These are phyloP conservation scores for Bombyx mori DNA, from an alignment of 1,140 invertebrate species.

Conservation along the genomic window DNA sequence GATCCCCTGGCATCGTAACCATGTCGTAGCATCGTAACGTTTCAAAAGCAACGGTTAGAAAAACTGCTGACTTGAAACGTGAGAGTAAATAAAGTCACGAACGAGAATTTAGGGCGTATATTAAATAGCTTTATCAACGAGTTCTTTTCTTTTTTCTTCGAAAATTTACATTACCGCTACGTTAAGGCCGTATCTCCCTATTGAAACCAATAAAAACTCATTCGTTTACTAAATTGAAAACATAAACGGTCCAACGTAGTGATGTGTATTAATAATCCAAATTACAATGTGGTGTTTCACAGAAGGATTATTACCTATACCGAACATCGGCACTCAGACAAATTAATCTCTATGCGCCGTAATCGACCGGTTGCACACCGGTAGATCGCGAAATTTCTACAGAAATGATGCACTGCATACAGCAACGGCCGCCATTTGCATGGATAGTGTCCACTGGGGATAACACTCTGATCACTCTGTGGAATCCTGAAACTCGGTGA, in stretches of 20 bases:
- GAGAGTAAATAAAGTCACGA: no score
- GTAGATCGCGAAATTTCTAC: conserved; percentile 20
- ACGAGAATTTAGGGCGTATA: no score
- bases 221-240: no score
- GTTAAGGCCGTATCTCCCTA: no score
- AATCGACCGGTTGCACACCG: conserved; percentile 33
- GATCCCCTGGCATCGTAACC: no score
- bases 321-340: conserved; percentile 27
- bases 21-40: no score
- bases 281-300: conserved; percentile 3
- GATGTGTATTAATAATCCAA: conserved; percentile 3
- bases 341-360: conserved; percentile 38
- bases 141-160: no score
- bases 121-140: no score
- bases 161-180: no score
- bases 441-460: conserved; percentile 19
- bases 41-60: no score
- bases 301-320: conserved; percentile 5
- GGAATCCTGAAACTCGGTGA: conserved; percentile 26
- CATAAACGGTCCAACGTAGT: neutral
- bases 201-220: no score
- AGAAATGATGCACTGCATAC: conserved; percentile 5
- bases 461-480: conserved; percentile 28
- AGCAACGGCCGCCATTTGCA: conserved; percentile 23
- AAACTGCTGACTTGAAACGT: no score